Evolutionary conservation across 1,140 invertebrate genomes (phyloP), one percentile per base, ranked within the genome.

Genomic region (Leucophenga varia): DNA sequence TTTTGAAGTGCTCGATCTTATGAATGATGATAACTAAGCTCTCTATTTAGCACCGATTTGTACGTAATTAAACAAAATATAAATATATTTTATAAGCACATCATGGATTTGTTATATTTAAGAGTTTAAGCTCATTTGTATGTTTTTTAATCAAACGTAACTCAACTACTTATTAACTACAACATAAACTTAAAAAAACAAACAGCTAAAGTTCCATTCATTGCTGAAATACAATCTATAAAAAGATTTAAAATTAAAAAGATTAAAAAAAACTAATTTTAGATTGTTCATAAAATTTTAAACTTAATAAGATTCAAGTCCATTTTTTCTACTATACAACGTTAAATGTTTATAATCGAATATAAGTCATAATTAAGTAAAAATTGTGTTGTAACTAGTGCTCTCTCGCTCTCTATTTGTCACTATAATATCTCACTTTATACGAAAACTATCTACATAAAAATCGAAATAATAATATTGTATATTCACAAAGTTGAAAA

Each of bases 41-140:
- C n/a, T n/a, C n/a, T n/a, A n/a, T n/a, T n/a, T n/a, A n/a, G 64
- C 63, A 67, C 63, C 61, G n/a, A 65, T 56, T 63, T 61, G 59
- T 42, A 57, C 51, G 18, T 49, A 59, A 61, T 42, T 36, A 25
- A 43, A 52, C 30, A 19, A 48, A 28, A 47, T 13, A 30, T 19
- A 47, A 52, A 52, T 32, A 43, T 12, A 54, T 43, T 53, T 54
- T 16, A 32, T 39, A 19, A 28, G 39, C 44, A 40, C 13, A 34
- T 6, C 6, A 34, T 34, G 39, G 52, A 65, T 65, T 49, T 50
- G 47, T 25, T n/a, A n/a, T n/a, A n/a, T n/a, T n/a, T n/a, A n/a
- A n/a, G n/a, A n/a, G n/a, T n/a, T n/a, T n/a, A n/a, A n/a, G n/a
- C n/a, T n/a, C n/a, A n/a, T n/a, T n/a, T n/a, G n/a, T n/a, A n/a